Evolutionary conservation across 2,797 vertebrate species (phyloP).

Genomic region (Rhyacichthys aspro): DNA sequence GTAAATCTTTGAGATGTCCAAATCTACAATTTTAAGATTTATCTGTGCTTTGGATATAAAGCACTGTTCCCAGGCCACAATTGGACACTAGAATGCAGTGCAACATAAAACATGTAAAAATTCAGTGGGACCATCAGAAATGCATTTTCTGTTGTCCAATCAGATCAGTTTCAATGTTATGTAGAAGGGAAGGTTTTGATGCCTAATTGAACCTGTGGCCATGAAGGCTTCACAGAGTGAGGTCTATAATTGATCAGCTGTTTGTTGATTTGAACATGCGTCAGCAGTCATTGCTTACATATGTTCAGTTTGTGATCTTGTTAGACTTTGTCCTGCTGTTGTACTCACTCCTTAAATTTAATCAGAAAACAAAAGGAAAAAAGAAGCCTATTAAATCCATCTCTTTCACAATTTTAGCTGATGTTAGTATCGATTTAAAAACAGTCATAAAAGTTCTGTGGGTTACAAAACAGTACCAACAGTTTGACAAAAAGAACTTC

Average conservation of each 20-base stretch:
- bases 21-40: too few relatives aligned
- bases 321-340: slow-evolving; percentile 40
- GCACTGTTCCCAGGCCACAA: too few relatives aligned
- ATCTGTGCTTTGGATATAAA: too few relatives aligned
- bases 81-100: too few relatives aligned
- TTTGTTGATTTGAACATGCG: slow-evolving; percentile 16
- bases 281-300: slow-evolving; percentile 4
- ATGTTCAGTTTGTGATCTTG: background rate
- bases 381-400: background rate
- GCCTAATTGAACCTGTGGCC: slow-evolving; percentile 8
- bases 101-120: too few relatives aligned
- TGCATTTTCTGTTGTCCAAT: background rate
- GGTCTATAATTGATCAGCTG: slow-evolving; percentile 8
- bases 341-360: background rate
- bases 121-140: background rate
- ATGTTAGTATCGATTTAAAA: too few relatives aligned
- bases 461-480: too few relatives aligned
- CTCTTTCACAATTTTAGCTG: background rate
- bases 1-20: too few relatives aligned
- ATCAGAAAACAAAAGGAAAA: background rate
- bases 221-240: slow-evolving; percentile 6
- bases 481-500: too few relatives aligned
- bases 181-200: slow-evolving; percentile 19
- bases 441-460: too few relatives aligned
- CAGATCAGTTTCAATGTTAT: background rate